These are phyloP conservation scores for Geophilus truncorum DNA, from an alignment of 2,888 invertebrate species.

Conservation along the genomic window DNA sequence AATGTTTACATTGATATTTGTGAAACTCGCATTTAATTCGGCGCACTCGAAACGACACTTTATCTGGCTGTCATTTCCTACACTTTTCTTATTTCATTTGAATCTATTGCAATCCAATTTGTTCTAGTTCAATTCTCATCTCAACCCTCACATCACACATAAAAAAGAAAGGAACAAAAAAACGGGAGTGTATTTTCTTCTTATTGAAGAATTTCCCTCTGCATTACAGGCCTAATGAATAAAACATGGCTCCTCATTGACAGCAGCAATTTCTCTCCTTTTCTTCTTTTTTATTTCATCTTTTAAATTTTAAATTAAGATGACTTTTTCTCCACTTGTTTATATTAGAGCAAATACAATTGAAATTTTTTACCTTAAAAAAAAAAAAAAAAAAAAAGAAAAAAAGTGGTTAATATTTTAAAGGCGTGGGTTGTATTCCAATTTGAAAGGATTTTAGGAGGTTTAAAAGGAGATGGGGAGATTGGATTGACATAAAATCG, in stretches of 20 bases:
- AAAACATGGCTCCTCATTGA: not conserved
- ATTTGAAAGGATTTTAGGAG: too few relatives aligned
- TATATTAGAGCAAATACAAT: not conserved
- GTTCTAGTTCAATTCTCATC: not conserved
- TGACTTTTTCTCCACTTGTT: not conserved
- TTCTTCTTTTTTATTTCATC: not conserved
- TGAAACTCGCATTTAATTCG: not conserved
- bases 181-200: not conserved
- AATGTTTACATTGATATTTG: not conserved
- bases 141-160: not conserved
- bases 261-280: not conserved
- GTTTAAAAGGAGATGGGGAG: too few relatives aligned
- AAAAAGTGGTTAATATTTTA: too few relatives aligned
- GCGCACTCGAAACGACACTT: not conserved
- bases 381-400: too few relatives aligned
- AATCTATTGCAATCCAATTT: constrained; percentile 4
- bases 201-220: not conserved
- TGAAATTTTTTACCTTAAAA: not conserved
- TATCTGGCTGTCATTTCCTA: not conserved
- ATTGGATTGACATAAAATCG: too few relatives aligned
- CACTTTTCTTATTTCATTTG: not conserved
- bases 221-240: constrained; percentile 3
- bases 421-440: too few relatives aligned
- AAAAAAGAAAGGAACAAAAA: not conserved
- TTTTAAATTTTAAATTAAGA: not conserved